phyloP scores from a whole-genome alignment of 2,888 invertebrate species.

The Erpobdella octoculata region DNA sequence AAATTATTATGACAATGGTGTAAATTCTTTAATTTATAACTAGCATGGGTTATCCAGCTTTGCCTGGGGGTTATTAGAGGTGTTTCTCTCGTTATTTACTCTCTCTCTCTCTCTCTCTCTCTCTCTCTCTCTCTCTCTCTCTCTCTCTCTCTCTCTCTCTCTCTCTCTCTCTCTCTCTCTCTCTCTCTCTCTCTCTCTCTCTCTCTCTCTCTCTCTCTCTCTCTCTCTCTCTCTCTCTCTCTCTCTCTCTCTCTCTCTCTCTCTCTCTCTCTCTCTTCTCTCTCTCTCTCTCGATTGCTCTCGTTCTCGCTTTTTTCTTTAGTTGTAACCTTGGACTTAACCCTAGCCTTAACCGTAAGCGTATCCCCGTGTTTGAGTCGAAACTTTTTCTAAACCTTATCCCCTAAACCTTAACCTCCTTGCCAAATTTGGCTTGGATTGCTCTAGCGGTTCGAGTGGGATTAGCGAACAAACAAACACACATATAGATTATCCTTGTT shows the following conservation, averaged over 20 bases:
- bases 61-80: neutral
- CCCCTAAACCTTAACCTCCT: too few species aligned
- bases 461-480: too few species aligned
- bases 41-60: neutral
- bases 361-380: neutral
- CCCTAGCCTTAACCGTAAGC: neutral
- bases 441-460: too few species aligned
- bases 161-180: constrained; percentile 21
- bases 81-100: neutral
- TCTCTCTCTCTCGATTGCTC: too few species aligned
- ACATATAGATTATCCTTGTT: too few species aligned
- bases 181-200: constrained; percentile 23
- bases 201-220: constrained; percentile 10
- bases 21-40: too few species aligned
- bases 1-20: too few species aligned
- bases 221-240: constrained; percentile 21
- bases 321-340: too few species aligned
- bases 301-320: neutral
- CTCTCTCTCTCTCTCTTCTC: neutral
- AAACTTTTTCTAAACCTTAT: too few species aligned
- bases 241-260: neutral
- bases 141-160: neutral
- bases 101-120: neutral
- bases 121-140: neutral
- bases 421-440: too few species aligned